These are phyloP conservation scores for Nezara viridula DNA, from an alignment of 2,888 invertebrate species.

Conservation along the genomic window DNA sequence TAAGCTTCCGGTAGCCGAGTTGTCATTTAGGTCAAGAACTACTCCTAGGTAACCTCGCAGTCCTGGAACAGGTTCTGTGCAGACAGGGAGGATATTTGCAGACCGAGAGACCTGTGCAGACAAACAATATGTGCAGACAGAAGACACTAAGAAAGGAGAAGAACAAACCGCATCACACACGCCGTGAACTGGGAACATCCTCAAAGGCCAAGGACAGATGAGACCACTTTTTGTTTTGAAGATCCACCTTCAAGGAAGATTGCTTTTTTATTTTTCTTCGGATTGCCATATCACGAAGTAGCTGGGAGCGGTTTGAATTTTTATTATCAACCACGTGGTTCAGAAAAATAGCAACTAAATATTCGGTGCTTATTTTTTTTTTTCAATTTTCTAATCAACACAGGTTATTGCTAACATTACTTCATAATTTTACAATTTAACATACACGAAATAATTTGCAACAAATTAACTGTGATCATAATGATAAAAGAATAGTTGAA, in stretches of 20 bases:
- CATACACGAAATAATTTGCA: too few relatives aligned
- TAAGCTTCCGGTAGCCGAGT: slow-evolving; percentile 32
- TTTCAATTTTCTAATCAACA: too few relatives aligned
- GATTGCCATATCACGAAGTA: slow-evolving; percentile 14
- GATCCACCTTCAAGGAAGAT: slow-evolving; percentile 55
- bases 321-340: background rate
- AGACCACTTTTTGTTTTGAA: slow-evolving; percentile 52
- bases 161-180: background rate
- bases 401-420: too few relatives aligned
- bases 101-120: background rate
- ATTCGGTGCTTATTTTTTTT: background rate
- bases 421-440: too few relatives aligned
- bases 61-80: background rate
- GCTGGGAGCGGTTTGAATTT: background rate
- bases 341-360: background rate
- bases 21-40: slow-evolving; percentile 48
- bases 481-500: too few relatives aligned
- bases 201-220: slow-evolving; percentile 52
- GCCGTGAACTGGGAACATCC: slow-evolving; percentile 48
- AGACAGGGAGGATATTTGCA: background rate
- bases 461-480: too few relatives aligned
- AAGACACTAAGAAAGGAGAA: background rate
- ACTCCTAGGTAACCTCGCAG: slow-evolving; percentile 17
- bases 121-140: background rate
- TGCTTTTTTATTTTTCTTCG: slow-evolving; percentile 25